phyloP scores from a whole-genome alignment of 2,888 invertebrate genomes.

The Esperia sulphurella region DNA sequence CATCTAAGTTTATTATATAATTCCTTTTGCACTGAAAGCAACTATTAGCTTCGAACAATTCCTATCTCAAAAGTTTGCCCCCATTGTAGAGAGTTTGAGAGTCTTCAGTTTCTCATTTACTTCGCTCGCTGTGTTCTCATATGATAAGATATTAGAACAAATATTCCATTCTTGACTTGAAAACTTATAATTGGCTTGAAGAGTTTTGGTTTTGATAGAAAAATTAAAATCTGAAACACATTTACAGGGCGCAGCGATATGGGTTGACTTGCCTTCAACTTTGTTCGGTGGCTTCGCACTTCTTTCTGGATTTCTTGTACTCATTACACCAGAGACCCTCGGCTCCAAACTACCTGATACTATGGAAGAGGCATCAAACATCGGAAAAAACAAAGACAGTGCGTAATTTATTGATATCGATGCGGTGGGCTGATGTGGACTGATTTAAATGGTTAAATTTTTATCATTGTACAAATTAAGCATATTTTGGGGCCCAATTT shows the following conservation, averaged over 20 bases:
- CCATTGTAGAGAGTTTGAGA: too few relatives aligned
- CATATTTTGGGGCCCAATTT: too few relatives aligned
- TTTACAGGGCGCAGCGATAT: slow-evolving; percentile 29
- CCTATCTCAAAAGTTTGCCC: too few relatives aligned
- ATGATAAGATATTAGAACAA: neutral
- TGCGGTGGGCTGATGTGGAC: too few relatives aligned
- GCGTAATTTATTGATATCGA: too few relatives aligned
- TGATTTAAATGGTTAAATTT: too few relatives aligned
- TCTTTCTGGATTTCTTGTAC: slow-evolving; percentile 56
- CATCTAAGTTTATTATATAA: too few relatives aligned
- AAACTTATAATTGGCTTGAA: neutral
- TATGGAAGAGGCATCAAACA: slow-evolving; percentile 61
- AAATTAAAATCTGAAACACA: neutral
- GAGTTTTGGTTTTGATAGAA: neutral
- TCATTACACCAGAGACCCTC: slow-evolving; percentile 74
- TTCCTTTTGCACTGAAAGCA: too few relatives aligned
- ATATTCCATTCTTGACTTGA: neutral
- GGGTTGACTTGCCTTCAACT: slow-evolving; percentile 55
- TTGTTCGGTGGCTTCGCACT: slow-evolving; percentile 66
- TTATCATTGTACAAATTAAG: too few relatives aligned
- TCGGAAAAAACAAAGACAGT: neutral
- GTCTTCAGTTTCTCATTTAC: too few relatives aligned
- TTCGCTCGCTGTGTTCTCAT: too few relatives aligned
- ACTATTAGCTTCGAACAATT: too few relatives aligned
- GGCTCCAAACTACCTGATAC: slow-evolving; percentile 69